Base-by-base conservation (phyloP, 2,888 invertebrate genomes). In the Hymenopus coronatus region DNA sequence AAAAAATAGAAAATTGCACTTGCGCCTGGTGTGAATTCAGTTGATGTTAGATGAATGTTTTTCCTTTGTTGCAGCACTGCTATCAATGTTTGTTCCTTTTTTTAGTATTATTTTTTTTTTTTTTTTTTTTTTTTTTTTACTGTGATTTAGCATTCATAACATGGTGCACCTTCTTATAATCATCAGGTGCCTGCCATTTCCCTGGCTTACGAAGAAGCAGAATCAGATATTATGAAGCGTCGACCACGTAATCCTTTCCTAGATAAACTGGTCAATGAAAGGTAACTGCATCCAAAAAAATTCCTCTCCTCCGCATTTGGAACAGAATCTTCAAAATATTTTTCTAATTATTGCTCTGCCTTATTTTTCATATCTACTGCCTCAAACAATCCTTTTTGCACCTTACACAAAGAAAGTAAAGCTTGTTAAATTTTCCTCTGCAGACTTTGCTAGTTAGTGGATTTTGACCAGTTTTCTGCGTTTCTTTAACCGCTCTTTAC, bases 151-250 rank as follows among this genome's bases (percentile, higher is more conserved):
- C n/a, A 27, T 83, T 28, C 28, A 9, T 87, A 87, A 87, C 82
- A 33, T 87, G 82, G 81, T 82, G 70, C 85, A 85, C 46, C 85
- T 85, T 70, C 82, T 87, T 87, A 40, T 87, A 82, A 87, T 87
- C 87, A 87, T 87, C 91, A 94, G 94, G 92, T 94, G 89, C 94
- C 94, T 33, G 94, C 94, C 90, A 95, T 95, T 92, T 94, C 94
- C 85, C 92, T 95, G 90, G 94, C 94, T 88, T 95, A 95, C 91
- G 94, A 95, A 92, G 93, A 93, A 91, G 94, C 94, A 54, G 95
- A 95, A 91, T 93, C 93, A 88, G 95, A 95, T 92, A 95, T 95
- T 92, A 95, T 95, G 94, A 94, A 94, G 91, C 92, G 94, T 89
- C 92, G 93, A 90, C 94, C 94, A 46, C 93, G 94, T 91, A 94